Percentiles rank a stretch among this genome's conserved stretches.
Evolutionary conservation across 2,113 vertebrate genomes (phyloP).

Genomic region (Oplegnathus fasciatus): DNA sequence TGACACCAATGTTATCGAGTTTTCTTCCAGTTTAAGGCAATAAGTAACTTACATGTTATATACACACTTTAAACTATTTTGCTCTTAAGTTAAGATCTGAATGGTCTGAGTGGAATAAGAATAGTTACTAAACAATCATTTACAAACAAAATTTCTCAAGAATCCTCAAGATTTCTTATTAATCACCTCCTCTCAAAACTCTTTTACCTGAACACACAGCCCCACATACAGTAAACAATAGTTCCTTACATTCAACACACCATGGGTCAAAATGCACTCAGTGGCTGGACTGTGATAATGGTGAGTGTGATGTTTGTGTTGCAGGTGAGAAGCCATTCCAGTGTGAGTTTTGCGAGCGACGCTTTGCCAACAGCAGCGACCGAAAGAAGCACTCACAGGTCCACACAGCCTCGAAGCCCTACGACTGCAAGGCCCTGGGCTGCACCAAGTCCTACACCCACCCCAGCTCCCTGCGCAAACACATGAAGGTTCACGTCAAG

Average conservation of each 20-base stretch:
- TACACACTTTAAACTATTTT: not conserved
- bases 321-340: slow-evolving; percentile 98
- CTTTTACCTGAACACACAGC: not conserved
- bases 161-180: not conserved
- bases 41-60: not conserved
- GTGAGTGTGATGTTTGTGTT: slow-evolving; percentile 69
- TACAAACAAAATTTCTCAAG: not conserved
- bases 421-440: slow-evolving; percentile 95
- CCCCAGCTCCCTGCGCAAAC: slow-evolving; percentile 95
- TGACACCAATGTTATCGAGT: not conserved
- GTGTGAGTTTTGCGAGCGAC: slow-evolving; percentile 97
- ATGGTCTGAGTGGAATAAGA: not conserved
- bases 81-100: not conserved
- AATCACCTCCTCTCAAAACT: not conserved
- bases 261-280: not conserved
- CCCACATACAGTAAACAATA: not conserved
- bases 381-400: slow-evolving; percentile 97
- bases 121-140: not conserved
- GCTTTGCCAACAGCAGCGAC: slow-evolving; percentile 97
- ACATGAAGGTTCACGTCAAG: slow-evolving; percentile 98
- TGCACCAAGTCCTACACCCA: slow-evolving; percentile 98
- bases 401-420: slow-evolving; percentile 96
- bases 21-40: not conserved
- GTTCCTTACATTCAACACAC: not conserved
- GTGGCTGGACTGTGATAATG: not conserved